A percentile compares a stretch with the other conserved stretches of the same genome.
Evolutionary conservation across 2,888 invertebrate species (phyloP).

Genomic region (Plebejus melissa): DNA sequence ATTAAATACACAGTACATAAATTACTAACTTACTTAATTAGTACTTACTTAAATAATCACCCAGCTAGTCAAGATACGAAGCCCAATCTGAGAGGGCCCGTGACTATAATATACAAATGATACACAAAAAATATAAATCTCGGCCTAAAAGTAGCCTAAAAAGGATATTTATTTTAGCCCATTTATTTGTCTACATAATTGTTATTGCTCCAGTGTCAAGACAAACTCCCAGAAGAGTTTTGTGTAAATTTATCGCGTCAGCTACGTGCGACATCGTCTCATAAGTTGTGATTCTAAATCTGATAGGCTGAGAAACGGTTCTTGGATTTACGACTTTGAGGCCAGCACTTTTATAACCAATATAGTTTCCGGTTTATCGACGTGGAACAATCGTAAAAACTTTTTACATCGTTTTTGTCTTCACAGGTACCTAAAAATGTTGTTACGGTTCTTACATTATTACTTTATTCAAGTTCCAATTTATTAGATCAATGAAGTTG

Average conservation of each 20-base stretch:
- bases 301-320: slow-evolving; percentile 22
- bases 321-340: slow-evolving; percentile 15
- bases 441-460: background rate
- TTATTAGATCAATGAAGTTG: too few relatives aligned
- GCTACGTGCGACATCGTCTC: background rate
- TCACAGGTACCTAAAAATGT: background rate
- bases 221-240: background rate
- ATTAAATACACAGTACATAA: too few relatives aligned
- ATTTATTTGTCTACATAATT: background rate
- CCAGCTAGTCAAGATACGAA: too few relatives aligned
- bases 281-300: slow-evolving; percentile 18
- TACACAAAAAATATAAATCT: too few relatives aligned
- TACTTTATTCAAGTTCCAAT: background rate
- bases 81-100: too few relatives aligned
- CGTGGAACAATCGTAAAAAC: slow-evolving; percentile 1
- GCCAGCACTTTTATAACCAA: slow-evolving; percentile 18
- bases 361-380: background rate
- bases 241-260: background rate
- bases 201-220: background rate
- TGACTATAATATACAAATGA: too few relatives aligned
- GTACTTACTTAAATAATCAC: too few relatives aligned
- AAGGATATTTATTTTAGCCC: background rate
- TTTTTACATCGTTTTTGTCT: slow-evolving; percentile 24
- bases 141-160: background rate
- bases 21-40: too few relatives aligned